Conservation (phyloP, 2,797 vertebrate species). For the Chiroxiphia lanceolata region DNA sequence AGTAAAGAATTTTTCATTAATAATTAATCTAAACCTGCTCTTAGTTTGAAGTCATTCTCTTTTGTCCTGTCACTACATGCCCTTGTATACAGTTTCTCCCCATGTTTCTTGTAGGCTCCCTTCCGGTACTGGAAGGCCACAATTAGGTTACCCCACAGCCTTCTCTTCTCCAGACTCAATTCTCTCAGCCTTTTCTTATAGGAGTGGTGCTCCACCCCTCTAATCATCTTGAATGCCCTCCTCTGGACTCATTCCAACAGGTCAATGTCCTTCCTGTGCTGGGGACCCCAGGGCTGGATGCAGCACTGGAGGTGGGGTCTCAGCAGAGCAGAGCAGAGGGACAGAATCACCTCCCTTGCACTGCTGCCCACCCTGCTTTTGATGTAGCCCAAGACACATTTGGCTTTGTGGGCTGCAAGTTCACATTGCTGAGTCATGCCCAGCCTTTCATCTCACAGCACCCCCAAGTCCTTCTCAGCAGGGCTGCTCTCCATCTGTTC, state of each 20-base stretch:
- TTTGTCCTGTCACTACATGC: neutral
- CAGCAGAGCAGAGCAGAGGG: neutral
- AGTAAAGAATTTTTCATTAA: neutral
- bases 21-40: neutral
- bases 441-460: neutral
- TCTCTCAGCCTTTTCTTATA: neutral
- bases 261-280: accelerated
- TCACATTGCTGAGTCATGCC: neutral
- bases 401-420: neutral
- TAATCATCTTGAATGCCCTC: neutral
- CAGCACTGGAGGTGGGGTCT: neutral
- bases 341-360: neutral
- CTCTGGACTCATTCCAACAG: neutral
- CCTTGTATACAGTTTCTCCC: neutral
- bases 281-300: neutral
- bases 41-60: neutral
- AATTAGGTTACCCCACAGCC: neutral
- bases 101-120: too few species aligned
- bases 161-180: neutral
- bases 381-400: accelerated
- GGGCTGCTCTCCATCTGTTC: neutral
- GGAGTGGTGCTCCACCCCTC: neutral
- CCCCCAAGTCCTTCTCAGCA: accelerated
- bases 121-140: neutral
- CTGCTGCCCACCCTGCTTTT: accelerated